Conservation (phyloP, 2,888 invertebrate species). For the Ennomos fuscantarius region DNA sequence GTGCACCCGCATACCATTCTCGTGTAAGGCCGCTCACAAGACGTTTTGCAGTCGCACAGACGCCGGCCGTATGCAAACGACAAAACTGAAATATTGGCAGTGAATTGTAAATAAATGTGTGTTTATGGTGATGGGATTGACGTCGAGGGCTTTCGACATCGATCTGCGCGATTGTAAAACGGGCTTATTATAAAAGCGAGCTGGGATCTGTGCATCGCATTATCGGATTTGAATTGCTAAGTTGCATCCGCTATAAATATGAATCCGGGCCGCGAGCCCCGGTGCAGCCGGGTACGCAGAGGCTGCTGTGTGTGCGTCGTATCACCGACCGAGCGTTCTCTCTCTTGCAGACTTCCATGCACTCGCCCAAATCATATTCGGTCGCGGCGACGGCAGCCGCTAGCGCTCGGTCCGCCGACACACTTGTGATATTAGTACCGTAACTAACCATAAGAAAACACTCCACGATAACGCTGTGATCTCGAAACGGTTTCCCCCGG, state of each 20-base stretch:
- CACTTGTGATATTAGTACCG: slow-evolving; percentile 64
- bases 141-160: slow-evolving; percentile 6
- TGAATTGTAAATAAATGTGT: slow-evolving; percentile 1
- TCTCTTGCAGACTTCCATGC: slow-evolving; percentile 91
- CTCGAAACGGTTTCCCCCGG: slow-evolving; percentile 72
- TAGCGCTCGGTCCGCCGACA: slow-evolving; percentile 74
- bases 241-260: slow-evolving; percentile 4
- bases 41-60: slow-evolving; percentile 9
- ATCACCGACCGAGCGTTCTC: slow-evolving; percentile 71
- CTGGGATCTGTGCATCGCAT: slow-evolving; percentile 6
- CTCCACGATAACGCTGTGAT: slow-evolving; percentile 76
- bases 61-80: not conserved
- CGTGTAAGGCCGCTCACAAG: not conserved
- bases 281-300: slow-evolving; percentile 13
- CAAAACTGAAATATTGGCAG: slow-evolving; percentile 2
- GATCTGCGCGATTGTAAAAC: slow-evolving; percentile 21
- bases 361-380: slow-evolving; percentile 90
- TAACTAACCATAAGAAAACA: slow-evolving; percentile 74
- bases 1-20: slow-evolving; percentile 6
- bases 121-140: slow-evolving; percentile 18
- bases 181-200: slow-evolving; percentile 14
- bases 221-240: slow-evolving; percentile 4
- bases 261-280: not conserved
- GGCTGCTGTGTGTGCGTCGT: slow-evolving; percentile 41
- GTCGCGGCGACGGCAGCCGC: slow-evolving; percentile 84